A percentile compares a stretch with the other conserved stretches of the same genome.
Conservation (phyloP, 2,888 invertebrate species). For the Erebia epiphron region DNA sequence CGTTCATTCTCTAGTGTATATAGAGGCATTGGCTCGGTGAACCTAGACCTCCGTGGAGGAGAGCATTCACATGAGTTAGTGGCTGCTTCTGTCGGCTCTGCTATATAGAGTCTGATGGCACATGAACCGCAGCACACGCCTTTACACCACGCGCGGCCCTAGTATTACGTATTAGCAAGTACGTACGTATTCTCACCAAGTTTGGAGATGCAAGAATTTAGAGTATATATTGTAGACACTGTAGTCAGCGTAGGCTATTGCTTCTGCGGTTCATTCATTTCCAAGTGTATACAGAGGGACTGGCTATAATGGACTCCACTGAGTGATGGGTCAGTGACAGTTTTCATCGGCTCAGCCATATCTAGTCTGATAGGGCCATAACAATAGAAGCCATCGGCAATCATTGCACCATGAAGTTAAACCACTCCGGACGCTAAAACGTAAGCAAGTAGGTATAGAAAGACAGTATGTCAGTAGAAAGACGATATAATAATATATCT, state of each 20-base stretch:
- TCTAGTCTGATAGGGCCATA: slow-evolving; percentile 79
- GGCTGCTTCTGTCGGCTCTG: slow-evolving; percentile 78
- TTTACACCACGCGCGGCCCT: slow-evolving; percentile 83
- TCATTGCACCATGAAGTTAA: slow-evolving; percentile 78
- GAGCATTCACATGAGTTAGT: slow-evolving; percentile 79
- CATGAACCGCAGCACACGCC: slow-evolving; percentile 83
- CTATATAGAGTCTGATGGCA: slow-evolving; percentile 82
- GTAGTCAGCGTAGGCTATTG: no score
- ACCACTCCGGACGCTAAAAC: slow-evolving; percentile 89
- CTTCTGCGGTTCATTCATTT: slow-evolving; percentile 66
- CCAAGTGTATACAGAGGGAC: slow-evolving; percentile 81
- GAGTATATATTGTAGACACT: no score
- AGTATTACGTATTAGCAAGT: no score
- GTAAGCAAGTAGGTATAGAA: slow-evolving; percentile 78
- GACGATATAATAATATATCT: no score
- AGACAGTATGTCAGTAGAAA: no score
- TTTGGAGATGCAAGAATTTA: no score
- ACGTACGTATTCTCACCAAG: no score
- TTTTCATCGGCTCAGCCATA: slow-evolving; percentile 79
- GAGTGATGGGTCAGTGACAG: slow-evolving; percentile 77
- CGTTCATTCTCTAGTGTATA: slow-evolving; percentile 83
- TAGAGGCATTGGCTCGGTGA: slow-evolving; percentile 86
- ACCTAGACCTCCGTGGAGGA: slow-evolving; percentile 81
- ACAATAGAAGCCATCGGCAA: no score
- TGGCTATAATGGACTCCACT: slow-evolving; percentile 85